Percentiles rank a stretch among this genome's conserved stretches.
These are phyloP conservation scores for Watsonalla binaria DNA, from an alignment of 2,888 invertebrate genomes.

Conservation along the genomic window DNA sequence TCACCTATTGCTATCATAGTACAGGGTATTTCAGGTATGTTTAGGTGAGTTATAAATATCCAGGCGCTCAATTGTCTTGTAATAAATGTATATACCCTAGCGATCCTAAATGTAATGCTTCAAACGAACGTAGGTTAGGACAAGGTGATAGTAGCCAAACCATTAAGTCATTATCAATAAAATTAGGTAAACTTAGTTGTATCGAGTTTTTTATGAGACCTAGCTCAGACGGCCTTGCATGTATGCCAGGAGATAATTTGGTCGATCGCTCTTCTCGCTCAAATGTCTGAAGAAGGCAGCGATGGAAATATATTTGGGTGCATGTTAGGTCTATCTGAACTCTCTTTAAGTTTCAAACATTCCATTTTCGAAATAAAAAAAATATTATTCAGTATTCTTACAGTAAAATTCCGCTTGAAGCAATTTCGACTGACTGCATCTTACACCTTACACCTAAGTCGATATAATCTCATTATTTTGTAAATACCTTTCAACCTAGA, in stretches of 20 bases:
- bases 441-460: constrained; percentile 23
- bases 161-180: constrained; percentile 49
- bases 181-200: constrained; percentile 33
- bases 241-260: neutral
- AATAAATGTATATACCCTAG: constrained; percentile 67
- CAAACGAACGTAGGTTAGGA: constrained; percentile 67
- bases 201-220: constrained; percentile 10
- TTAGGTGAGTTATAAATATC: constrained; percentile 26
- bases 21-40: constrained; percentile 7
- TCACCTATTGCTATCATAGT: neutral
- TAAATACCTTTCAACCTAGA: constrained; percentile 25
- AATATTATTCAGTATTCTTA: neutral
- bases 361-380: neutral
- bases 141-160: constrained; percentile 72
- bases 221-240: neutral
- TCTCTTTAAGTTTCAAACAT: neutral
- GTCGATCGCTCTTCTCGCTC: too few species aligned
- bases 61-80: constrained; percentile 64
- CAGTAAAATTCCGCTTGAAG: constrained; percentile 14
- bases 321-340: neutral
- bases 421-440: constrained; percentile 28
- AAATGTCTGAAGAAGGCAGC: neutral
- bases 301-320: neutral
- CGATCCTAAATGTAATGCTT: constrained; percentile 46
- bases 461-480: constrained; percentile 17